These are phyloP conservation scores for Pachyseris speciosa DNA, from an alignment of 64 coral and sea anemone genomes.

Conservation along the genomic window DNA sequence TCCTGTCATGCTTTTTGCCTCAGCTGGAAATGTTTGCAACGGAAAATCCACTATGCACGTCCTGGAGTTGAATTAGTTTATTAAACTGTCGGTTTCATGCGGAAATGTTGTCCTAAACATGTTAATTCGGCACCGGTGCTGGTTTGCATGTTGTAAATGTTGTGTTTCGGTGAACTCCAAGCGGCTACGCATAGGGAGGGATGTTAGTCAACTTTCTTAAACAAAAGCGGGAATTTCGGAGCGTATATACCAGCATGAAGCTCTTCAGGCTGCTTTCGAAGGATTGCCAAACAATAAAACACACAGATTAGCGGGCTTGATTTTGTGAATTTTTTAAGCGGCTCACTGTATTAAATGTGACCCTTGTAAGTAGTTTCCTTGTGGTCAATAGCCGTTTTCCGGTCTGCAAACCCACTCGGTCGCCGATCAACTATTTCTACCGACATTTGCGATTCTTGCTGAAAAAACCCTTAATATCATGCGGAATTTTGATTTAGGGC, in stretches of 20 bases:
- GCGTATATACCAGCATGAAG: neutral
- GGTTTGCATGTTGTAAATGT: neutral
- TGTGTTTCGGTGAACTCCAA: neutral
- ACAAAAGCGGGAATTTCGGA: constrained; percentile 8
- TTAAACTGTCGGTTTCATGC: neutral
- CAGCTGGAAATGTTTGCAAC: neutral
- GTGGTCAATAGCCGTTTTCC: constrained; percentile 1
- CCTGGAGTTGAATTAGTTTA: constrained; percentile 14
- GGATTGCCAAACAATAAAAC: neutral
- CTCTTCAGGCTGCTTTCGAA: neutral
- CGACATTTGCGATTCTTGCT: neutral
- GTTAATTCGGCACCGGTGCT: neutral
- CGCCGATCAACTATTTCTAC: neutral
- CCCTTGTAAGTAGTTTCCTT: constrained; percentile 25
- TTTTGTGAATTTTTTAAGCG: neutral
- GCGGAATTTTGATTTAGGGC: neutral
- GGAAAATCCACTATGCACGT: neutral
- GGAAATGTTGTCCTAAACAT: constrained; percentile 35
- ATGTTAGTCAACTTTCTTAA: neutral
- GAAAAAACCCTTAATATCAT: neutral
- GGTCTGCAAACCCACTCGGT: neutral
- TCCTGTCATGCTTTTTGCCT: neutral
- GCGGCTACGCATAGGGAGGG: neutral
- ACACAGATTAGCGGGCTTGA: neutral
- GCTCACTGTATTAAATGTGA: neutral